Base-by-base conservation (phyloP, 1,140 invertebrate species). In the Daktulosphaira vitifoliae region DNA sequence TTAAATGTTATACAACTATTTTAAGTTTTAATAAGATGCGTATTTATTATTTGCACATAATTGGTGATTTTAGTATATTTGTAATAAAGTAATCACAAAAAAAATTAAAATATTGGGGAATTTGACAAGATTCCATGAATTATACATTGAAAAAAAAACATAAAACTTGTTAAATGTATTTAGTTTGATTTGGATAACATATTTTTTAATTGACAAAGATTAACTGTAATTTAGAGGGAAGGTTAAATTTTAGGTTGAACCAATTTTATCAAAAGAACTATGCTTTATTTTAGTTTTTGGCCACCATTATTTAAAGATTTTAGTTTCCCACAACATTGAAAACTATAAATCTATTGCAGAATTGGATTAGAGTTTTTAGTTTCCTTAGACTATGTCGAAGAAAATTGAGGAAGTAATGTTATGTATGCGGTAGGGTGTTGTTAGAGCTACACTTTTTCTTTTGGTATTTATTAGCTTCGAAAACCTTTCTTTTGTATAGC, bases 361-460 rank as follows among this genome's bases (percentile, higher is more conserved):
- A 81, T 23, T 85, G 88, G 72, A 89, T 89, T 82, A 86, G 90
- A 90, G 90, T 93, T 18, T 85, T 87, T 70, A 92, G 86, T 50
- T 81, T 82, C 1, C 90, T 89, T 15, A 83, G 81, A 2, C 90
- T 90, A 68, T 87, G 77, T 25, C 89, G 87, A 16, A 90, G 90
- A 4, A 37, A 7, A n/a, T n/a, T n/a, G n/a, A n/a, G n/a, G n/a
- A n/a, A n/a, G n/a, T n/a, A n/a, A n/a, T n/a, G n/a, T 15, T n/a
- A 42, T n/a, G 38, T 42, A 42, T n/a, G 38, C 38, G 5, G 18
- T 16, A 22, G 44, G 16, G 44, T 20, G 44, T 22, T 20, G 44
- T 46, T 46, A 46, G 44, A 42, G 18, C 18, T 42, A 53, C 16
- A 15, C 3, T 16, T 0, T 0, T 29, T 29, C 18, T 13, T 2